Base-by-base conservation (phyloP, 1,140 invertebrate species). In the Megalonaias nervosa region DNA sequence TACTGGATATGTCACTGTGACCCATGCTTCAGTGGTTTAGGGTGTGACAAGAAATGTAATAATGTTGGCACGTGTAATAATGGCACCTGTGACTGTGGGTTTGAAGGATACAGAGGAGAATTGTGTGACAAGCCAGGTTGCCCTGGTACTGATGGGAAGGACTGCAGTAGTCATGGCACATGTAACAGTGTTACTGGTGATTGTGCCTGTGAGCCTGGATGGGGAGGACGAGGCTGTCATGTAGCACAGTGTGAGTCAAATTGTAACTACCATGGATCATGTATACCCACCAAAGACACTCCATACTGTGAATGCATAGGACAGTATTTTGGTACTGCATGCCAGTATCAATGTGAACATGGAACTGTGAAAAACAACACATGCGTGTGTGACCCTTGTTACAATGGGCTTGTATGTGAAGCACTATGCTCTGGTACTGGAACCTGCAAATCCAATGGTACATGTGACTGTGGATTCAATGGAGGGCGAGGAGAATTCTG, bases 161-260 rank as follows among this genome's bases (percentile, higher is more conserved):
- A 70, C 61, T 70, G 66, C 71, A 79, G 76, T 26, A 81, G 77
- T 13, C 79, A 81, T 74, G 84, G 84, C 23, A 77, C 64, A 56
- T 84, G 83, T 78, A 84, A 80, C 66, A 66, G 68, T 12, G 82
- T 72, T 14, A 75, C 74, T 38, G 74, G 79, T 66, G 55, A 77
- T 23, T 85, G 84, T 76, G 70, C 76, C n/a, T 85, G 84, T 77
- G 59, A 82, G 60, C 77, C 75, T 12, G 84, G 84, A 1, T 85
- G 82, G 82, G 75, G 60, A 57, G 77, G 80, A 26, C 62, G 19
- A 3, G 84, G 81, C 17, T 84, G 77, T 62, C 70, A 81, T 55
- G 59, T 74, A 60, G 68, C 73, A 21, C 19, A 57, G 21, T 83
- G 82, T 79, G 67, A 70, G 15, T 48, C 71, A 19, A 68, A 79